phyloP scores from a whole-genome alignment of 1,140 invertebrate genomes.

The Vanessa atalanta region DNA sequence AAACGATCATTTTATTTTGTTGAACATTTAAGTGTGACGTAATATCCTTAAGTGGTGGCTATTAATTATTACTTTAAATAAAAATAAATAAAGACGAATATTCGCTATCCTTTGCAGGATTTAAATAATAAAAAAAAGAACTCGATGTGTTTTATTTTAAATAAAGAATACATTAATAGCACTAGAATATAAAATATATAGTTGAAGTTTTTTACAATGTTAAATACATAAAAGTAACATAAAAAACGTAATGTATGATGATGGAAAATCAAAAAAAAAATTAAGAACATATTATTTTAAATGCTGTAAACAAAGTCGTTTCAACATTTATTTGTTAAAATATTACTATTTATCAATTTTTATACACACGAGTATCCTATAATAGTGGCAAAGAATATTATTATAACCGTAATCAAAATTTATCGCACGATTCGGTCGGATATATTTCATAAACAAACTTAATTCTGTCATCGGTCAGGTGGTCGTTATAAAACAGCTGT shows the following conservation, averaged over 20 bases:
- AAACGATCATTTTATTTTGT: conserved; percentile 65
- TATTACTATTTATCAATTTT: conserved; percentile 23
- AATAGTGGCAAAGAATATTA: conserved; percentile 45
- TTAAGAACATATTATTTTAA: conserved; percentile 4
- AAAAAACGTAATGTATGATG: background rate
- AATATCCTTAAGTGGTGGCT: conserved; percentile 36
- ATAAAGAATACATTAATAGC: too few relatives aligned
- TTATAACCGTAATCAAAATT: conserved; percentile 61
- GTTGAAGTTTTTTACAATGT: background rate
- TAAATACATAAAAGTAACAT: background rate
- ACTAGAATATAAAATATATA: too few relatives aligned
- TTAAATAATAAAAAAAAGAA: too few relatives aligned
- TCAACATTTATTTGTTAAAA: conserved; percentile 11
- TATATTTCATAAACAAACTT: conserved; percentile 74
- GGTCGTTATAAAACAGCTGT: conserved; percentile 72
- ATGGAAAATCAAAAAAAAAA: conserved; percentile 7
- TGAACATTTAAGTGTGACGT: conserved; percentile 59
- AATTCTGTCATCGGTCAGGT: conserved; percentile 75
- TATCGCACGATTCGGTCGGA: conserved; percentile 61
- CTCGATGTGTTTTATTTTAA: too few relatives aligned
- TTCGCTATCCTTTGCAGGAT: too few relatives aligned
- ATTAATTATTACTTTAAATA: background rate
- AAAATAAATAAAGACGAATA: too few relatives aligned
- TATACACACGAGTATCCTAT: conserved; percentile 38
- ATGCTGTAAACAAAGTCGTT: conserved; percentile 14